Conservation (phyloP, 2,797 vertebrate genomes). For the Gouania willdenowi region DNA sequence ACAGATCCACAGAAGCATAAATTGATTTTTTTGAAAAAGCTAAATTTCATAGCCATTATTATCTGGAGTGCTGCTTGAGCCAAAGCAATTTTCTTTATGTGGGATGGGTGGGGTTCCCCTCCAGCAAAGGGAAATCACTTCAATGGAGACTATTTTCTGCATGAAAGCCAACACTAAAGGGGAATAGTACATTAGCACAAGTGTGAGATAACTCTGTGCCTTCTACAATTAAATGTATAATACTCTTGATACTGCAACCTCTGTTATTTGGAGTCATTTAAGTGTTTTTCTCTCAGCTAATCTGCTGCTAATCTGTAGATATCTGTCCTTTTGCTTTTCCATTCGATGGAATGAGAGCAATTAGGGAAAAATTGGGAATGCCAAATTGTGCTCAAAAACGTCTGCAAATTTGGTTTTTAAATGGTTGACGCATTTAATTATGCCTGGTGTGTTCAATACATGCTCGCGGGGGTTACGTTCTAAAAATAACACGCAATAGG, state of each 20-base stretch:
- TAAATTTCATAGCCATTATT: constrained; percentile 75
- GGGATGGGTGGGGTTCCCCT: constrained; percentile 16
- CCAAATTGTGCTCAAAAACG: too few species aligned
- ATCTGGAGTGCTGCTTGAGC: constrained; percentile 55
- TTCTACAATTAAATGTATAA: constrained; percentile 2
- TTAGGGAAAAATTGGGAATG: too few species aligned
- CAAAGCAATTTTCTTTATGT: constrained; percentile 30
- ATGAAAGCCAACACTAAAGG: constrained; percentile 1
- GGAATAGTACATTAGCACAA: constrained; percentile 1
- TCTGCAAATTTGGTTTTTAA: too few species aligned
- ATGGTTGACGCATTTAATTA: too few species aligned
- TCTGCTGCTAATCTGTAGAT: too few species aligned
- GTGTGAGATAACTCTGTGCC: neutral
- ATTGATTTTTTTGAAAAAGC: constrained; percentile 10
- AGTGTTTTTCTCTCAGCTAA: neutral
- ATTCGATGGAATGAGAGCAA: too few species aligned
- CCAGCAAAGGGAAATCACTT: constrained; percentile 18
- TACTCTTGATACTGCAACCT: too few species aligned
- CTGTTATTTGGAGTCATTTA: too few species aligned
- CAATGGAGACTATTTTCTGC: constrained; percentile 1
- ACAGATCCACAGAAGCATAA: constrained; percentile 69
- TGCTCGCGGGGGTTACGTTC: too few species aligned
- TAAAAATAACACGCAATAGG: too few species aligned
- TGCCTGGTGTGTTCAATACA: too few species aligned
- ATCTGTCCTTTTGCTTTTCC: too few species aligned